phyloP scores from a whole-genome alignment of 1,140 invertebrate genomes.

The Dreissena polymorpha region DNA sequence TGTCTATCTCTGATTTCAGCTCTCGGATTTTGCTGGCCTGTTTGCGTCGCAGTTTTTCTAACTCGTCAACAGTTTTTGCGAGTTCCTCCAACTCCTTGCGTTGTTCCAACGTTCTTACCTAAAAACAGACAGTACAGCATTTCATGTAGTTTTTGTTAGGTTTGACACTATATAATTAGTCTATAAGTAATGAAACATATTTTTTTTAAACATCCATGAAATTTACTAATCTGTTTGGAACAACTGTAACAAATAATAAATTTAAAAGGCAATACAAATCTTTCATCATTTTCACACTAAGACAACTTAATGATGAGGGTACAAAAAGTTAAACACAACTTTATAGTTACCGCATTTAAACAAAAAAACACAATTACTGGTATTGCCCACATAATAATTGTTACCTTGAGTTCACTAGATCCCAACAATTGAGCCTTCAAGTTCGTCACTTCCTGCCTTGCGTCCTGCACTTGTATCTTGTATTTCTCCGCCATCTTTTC shows the following conservation, averaged over 20 bases:
- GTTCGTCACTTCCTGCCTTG: slow-evolving; percentile 73
- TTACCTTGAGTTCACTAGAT: slow-evolving; percentile 75
- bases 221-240: no score
- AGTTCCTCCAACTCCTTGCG: slow-evolving; percentile 76
- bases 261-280: no score
- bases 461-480: slow-evolving; percentile 74
- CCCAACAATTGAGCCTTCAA: slow-evolving; percentile 77
- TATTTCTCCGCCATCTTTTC: slow-evolving; percentile 77
- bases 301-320: no score
- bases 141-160: background rate
- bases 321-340: no score
- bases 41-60: slow-evolving; percentile 76
- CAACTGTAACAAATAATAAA: no score
- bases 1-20: slow-evolving; percentile 70
- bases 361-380: no score
- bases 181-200: no score
- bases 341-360: no score
- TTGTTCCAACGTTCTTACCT: slow-evolving; percentile 75
- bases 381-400: slow-evolving; percentile 3
- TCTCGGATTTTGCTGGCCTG: slow-evolving; percentile 76
- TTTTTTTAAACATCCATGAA: no score
- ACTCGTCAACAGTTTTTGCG: slow-evolving; percentile 72
- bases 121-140: slow-evolving; percentile 15
- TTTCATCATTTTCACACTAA: no score
- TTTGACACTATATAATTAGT: no score